Evolutionary conservation across 2,888 invertebrate genomes (phyloP), one percentile per base, ranked within the genome.

Genomic region (Rhodophaea formosa): DNA sequence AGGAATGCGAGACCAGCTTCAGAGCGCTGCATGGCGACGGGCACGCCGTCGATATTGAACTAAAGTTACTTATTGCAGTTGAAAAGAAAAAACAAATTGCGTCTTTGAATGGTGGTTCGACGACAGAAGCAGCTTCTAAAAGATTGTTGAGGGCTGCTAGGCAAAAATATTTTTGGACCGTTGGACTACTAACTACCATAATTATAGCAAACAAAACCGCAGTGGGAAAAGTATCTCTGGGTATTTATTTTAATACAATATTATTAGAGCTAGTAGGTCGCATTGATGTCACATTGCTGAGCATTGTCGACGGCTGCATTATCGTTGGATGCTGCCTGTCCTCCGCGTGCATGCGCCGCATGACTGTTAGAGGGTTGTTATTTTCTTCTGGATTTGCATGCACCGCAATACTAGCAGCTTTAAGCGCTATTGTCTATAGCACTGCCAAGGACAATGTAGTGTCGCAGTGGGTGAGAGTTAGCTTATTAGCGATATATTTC

Each of bases 1-100:
- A 67, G 15, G 71, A 75, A 47, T 72, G 68, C 39, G 55, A 62
- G 39, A 32, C 0, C 0, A 62, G 69, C 0, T 73, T 70, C 45
- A 65, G 56, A 60, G 53, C 63, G 23, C 47, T 74, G 10, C 69
- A 66, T 16, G 65, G 64, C 1, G 53, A 44, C 3, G 59, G 52
- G 42, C 42, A 53, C 0, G 57, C 59, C 23, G 62, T 62, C 3
- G 62, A 70, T 46, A 49, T 62, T 7, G 66, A 70, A 15, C 53
- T 71, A 16, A 61, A 66, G 10, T 57, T 71, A 45, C 53, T 71
- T 0, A 53, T 68, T 1, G 56, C 64, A 29, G 29, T 64, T 1
- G 70, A 70, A 23, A 66, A 52, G 14, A 30, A 49, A 0, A 68
- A 67, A 52, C 42, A 44, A 7, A n/a, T 39, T n/a, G 39, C n/a